Percentiles rank a stretch among this genome's conserved stretches.
phyloP scores from a whole-genome alignment of 53 echinoderm and acorn worm species.

The Henricia sp. region DNA sequence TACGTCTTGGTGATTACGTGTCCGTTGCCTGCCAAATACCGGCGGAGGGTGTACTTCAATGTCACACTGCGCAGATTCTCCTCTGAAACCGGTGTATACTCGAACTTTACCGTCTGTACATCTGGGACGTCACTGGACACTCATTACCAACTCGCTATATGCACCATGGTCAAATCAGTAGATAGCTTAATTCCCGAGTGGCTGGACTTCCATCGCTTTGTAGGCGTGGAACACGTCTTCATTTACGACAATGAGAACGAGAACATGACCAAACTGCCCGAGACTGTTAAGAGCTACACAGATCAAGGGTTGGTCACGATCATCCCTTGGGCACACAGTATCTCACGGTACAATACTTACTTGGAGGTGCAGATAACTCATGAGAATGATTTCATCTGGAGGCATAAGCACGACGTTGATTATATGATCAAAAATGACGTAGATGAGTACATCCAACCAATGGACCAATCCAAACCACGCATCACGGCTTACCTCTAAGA shows the following conservation, averaged over 20 bases:
- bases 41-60: slow-evolving; percentile 11
- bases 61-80: slow-evolving; percentile 50
- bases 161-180: slow-evolving; percentile 73
- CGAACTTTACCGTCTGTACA: slow-evolving; percentile 70
- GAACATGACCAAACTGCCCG: slow-evolving; percentile 16
- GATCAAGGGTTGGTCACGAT: slow-evolving; percentile 73
- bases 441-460: slow-evolving; percentile 81
- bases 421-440: slow-evolving; percentile 89
- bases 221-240: slow-evolving; percentile 81
- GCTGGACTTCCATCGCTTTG: slow-evolving; percentile 67
- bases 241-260: slow-evolving; percentile 74
- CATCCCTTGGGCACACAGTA: slow-evolving; percentile 72
- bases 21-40: slow-evolving; percentile 39
- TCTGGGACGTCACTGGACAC: slow-evolving; percentile 38
- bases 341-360: slow-evolving; percentile 66
- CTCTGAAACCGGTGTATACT: slow-evolving; percentile 34
- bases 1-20: slow-evolving; percentile 76
- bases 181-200: slow-evolving; percentile 75
- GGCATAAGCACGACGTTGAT: slow-evolving; percentile 73
- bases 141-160: slow-evolving; percentile 61
- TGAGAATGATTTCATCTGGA: slow-evolving; percentile 86
- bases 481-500: slow-evolving; percentile 75
- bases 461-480: slow-evolving; percentile 63
- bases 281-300: slow-evolving; percentile 30
- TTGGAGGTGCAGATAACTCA: slow-evolving; percentile 85